Conservation (phyloP, 1,140 invertebrate species). For the Tetragonula clypearis region DNA sequence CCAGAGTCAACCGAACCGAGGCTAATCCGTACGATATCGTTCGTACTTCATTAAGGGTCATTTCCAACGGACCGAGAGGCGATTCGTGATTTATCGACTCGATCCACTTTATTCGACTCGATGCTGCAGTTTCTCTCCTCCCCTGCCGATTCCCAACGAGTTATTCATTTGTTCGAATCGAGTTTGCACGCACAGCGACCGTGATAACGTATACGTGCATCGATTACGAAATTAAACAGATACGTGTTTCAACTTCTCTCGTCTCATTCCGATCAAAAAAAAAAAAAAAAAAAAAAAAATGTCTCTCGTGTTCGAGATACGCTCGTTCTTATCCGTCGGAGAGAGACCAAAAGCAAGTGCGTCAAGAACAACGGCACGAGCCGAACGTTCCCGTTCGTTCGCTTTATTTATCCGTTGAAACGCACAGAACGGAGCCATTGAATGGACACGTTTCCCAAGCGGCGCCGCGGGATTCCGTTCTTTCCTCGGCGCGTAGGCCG, state of each 20-base stretch:
- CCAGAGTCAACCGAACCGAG: conserved; percentile 53
- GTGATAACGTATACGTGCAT: conserved; percentile 7
- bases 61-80: conserved; percentile 59
- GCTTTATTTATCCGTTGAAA: conserved; percentile 9
- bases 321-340: not conserved
- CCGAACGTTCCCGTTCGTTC: not conserved
- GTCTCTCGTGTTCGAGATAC: not conserved
- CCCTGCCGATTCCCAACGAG: conserved; percentile 18
- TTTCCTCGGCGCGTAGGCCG: conserved; percentile 4
- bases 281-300: not conserved
- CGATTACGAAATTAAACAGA: not conserved
- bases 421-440: conserved; percentile 23
- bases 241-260: not conserved
- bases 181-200: conserved; percentile 6
- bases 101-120: conserved; percentile 55
- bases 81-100: conserved; percentile 59
- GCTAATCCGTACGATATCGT: conserved; percentile 67
- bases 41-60: conserved; percentile 66
- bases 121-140: conserved; percentile 11
- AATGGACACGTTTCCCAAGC: conserved; percentile 45
- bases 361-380: not conserved
- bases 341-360: not conserved
- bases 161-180: conserved; percentile 31
- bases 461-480: conserved; percentile 20
- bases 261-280: too few species aligned